Evolutionary conservation across 2,113 vertebrate species (phyloP).

Genomic region (Rynchops niger): DNA sequence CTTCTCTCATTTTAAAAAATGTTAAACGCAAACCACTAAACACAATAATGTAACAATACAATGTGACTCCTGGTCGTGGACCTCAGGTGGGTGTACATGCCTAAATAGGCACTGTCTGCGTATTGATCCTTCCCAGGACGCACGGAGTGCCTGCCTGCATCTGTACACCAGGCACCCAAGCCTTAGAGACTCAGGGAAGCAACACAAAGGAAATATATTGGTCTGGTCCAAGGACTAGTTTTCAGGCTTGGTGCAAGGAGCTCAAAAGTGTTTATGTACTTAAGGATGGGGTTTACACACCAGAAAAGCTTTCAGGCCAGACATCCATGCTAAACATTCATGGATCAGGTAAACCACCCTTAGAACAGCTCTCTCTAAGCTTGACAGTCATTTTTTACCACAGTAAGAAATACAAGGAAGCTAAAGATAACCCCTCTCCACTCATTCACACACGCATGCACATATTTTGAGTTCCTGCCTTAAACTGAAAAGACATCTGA

Average conservation of each 20-base stretch:
- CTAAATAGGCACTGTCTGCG: not conserved
- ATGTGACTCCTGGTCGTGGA: not conserved
- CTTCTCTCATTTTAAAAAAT: conserved; percentile 17
- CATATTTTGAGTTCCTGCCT: not conserved
- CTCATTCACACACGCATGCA: not conserved
- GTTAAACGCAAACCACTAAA: not conserved
- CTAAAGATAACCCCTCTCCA: not conserved
- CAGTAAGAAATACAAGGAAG: not conserved
- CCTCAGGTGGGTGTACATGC: not conserved
- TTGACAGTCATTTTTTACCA: not conserved
- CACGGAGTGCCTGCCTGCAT: not conserved
- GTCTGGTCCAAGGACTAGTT: not conserved
- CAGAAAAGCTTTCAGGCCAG: not conserved
- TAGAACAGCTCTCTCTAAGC: not conserved
- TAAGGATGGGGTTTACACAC: not conserved
- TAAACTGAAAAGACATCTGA: not conserved
- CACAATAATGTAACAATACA: not conserved
- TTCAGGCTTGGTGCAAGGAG: not conserved
- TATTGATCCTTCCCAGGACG: not conserved
- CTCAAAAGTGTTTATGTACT: not conserved
- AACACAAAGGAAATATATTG: not conserved
- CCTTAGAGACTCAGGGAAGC: not conserved
- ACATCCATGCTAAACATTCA: not conserved
- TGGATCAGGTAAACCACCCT: not conserved
- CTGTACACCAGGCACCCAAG: not conserved